These are phyloP conservation scores for Cardinalis cardinalis DNA, from an alignment of 2,113 vertebrate genomes.

Conservation along the genomic window DNA sequence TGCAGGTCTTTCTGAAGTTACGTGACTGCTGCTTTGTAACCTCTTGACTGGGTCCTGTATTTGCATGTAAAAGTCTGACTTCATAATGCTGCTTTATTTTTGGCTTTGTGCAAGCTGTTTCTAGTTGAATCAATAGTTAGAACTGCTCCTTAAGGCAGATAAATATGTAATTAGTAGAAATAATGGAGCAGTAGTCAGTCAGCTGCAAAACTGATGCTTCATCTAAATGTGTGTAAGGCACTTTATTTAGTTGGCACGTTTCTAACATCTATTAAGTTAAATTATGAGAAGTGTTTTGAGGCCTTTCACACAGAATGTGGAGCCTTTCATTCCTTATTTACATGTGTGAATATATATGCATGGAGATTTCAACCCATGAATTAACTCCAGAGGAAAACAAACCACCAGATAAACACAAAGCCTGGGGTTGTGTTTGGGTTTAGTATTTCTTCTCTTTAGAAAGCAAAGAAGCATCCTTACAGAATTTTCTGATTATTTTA, in stretches of 20 bases:
- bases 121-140: constrained; percentile 42
- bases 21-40: background rate
- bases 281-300: constrained; percentile 67
- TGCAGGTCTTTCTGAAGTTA: background rate
- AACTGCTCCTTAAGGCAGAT: constrained; percentile 58
- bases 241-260: constrained; percentile 63
- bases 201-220: constrained; percentile 65
- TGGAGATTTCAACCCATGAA: constrained; percentile 47
- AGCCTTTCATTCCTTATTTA: constrained; percentile 61
- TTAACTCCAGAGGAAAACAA: constrained; percentile 67
- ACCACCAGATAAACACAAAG: constrained; percentile 56
- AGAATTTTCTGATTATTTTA: constrained; percentile 67
- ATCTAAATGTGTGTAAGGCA: constrained; percentile 51
- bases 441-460: constrained; percentile 41
- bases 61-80: constrained; percentile 57
- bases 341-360: constrained; percentile 50
- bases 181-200: constrained; percentile 58
- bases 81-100: constrained; percentile 53
- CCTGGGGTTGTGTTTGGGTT: constrained; percentile 31
- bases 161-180: constrained; percentile 71
- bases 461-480: constrained; percentile 46
- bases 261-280: constrained; percentile 67
- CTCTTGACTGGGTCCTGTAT: background rate
- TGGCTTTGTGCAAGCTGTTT: constrained; percentile 60
- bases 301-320: constrained; percentile 51